Evolutionary conservation across 2,113 vertebrate genomes (phyloP).

Genomic region (Dryoscopus gambensis): DNA sequence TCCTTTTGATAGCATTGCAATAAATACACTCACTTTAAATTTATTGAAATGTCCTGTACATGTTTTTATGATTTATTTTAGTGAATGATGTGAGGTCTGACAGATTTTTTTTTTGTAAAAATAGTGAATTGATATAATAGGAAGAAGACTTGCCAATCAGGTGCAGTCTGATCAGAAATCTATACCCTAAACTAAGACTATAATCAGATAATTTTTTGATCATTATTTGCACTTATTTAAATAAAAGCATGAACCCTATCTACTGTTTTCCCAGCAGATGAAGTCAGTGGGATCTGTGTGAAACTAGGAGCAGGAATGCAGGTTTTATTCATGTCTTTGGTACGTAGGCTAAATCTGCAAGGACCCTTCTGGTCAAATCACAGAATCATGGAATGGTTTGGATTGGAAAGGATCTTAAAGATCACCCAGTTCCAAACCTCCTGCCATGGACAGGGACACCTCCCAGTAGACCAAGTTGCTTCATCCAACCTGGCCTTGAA

Average conservation of each 20-base stretch:
- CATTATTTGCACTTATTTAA: background rate
- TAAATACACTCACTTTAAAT: background rate
- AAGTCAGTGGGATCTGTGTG: background rate
- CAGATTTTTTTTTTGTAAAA: background rate
- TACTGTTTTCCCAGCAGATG: background rate
- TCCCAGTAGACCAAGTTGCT: background rate
- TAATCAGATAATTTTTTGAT: background rate
- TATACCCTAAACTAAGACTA: background rate
- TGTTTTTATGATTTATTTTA: background rate
- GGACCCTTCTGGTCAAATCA: background rate
- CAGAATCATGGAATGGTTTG: background rate
- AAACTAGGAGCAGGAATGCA: background rate
- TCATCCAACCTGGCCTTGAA: background rate
- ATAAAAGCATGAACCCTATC: background rate
- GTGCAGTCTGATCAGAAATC: background rate
- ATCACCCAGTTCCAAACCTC: background rate
- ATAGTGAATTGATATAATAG: background rate
- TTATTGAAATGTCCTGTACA: background rate
- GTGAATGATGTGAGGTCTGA: background rate
- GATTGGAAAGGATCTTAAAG: background rate
- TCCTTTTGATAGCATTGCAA: background rate
- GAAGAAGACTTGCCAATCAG: background rate
- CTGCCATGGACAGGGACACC: background rate
- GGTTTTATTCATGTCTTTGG: background rate
- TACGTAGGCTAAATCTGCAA: background rate